These are phyloP conservation scores for Drosophila histrio DNA, from an alignment of 2,888 invertebrate genomes.

Conservation along the genomic window DNA sequence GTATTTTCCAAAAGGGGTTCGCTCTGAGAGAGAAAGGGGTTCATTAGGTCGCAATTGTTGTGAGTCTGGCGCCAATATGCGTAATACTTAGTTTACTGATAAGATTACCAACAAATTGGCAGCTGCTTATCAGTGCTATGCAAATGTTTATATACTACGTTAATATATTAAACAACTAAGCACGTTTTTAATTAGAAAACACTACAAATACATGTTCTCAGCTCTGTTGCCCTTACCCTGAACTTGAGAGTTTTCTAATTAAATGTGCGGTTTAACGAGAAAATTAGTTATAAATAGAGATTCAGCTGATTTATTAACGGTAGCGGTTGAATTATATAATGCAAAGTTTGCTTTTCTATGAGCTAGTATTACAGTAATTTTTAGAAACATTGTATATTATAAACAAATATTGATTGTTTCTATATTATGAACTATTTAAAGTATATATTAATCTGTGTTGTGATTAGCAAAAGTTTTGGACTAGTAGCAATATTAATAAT, in stretches of 20 bases:
- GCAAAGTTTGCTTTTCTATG: not conserved
- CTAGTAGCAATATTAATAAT: too few relatives aligned
- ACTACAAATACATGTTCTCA: not conserved
- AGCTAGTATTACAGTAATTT: not conserved
- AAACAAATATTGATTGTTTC: not conserved
- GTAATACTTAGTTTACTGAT: conserved; percentile 35
- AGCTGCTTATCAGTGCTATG: conserved; percentile 28
- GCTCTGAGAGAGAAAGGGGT: not conserved
- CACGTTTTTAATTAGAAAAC: conserved; percentile 47
- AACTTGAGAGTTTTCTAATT: conserved; percentile 38
- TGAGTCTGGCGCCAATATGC: conserved; percentile 20
- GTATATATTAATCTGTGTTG: too few relatives aligned
- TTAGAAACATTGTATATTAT: not conserved
- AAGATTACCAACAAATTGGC: conserved; percentile 25
- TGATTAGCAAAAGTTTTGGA: not conserved
- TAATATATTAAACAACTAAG: not conserved
- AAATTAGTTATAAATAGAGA: not conserved
- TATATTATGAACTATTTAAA: too few relatives aligned
- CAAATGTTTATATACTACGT: conserved; percentile 13
- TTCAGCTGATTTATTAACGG: not conserved
- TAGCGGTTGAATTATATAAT: not conserved
- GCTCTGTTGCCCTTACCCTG: conserved; percentile 12
- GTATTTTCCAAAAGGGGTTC: not conserved
- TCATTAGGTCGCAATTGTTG: not conserved
- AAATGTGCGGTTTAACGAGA: conserved; percentile 5